Conservation (phyloP, 1,140 invertebrate genomes). For the Conopomorpha cramerella region DNA sequence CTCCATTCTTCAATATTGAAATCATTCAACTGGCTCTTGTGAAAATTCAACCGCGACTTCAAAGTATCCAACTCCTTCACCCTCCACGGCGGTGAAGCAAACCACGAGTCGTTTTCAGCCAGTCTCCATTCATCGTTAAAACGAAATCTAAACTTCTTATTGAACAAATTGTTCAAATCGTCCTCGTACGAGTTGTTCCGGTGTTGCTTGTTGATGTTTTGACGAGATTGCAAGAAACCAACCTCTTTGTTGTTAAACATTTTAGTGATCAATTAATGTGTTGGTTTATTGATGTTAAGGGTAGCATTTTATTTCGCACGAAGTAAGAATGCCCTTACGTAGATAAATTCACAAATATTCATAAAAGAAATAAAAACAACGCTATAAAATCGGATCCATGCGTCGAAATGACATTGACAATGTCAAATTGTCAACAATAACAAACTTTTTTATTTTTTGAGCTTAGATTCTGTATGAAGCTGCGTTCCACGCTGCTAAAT, state of each 20-base stretch:
- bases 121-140: slow-evolving; percentile 45
- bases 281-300: no score
- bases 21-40: slow-evolving; percentile 79
- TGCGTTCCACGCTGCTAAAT: no score
- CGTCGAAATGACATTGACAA: no score
- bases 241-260: slow-evolving; percentile 35
- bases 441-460: no score
- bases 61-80: slow-evolving; percentile 62
- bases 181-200: slow-evolving; percentile 29
- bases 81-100: slow-evolving; percentile 45
- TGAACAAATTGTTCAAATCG: slow-evolving; percentile 46
- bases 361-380: no score
- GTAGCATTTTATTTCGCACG: no score
- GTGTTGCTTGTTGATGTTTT: slow-evolving; percentile 15
- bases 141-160: slow-evolving; percentile 58
- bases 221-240: slow-evolving; percentile 18
- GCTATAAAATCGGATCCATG: no score
- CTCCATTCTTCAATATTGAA: slow-evolving; percentile 81
- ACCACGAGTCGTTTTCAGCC: slow-evolving; percentile 30
- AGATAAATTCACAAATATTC: no score
- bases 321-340: no score
- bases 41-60: slow-evolving; percentile 74
- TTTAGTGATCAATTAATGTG: no score
- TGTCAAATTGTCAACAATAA: no score
- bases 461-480: no score